Percentiles rank a stretch among this genome's conserved stretches.
phyloP scores from a whole-genome alignment of 2,888 invertebrate species.

The Drosophila mulleri region DNA sequence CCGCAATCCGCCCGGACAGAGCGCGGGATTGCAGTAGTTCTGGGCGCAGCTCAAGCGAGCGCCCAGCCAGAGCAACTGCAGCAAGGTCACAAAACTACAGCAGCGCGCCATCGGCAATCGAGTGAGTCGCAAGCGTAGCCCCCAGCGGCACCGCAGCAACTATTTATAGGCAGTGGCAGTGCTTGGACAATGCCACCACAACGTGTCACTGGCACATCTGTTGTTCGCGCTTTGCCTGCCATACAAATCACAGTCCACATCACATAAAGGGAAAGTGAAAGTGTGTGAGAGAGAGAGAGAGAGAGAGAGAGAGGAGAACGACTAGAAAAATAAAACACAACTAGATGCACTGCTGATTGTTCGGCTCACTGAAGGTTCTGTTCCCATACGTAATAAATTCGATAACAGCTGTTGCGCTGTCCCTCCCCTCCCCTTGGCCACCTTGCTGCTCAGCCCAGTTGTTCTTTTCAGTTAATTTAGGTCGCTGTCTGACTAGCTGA shows the following conservation, averaged over 20 bases:
- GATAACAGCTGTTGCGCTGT: slow-evolving; percentile 15
- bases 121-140: background rate
- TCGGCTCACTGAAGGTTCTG: background rate
- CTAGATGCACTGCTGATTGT: slow-evolving; percentile 21
- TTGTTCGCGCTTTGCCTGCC: slow-evolving; percentile 23
- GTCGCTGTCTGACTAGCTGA: slow-evolving; percentile 1
- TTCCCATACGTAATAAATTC: slow-evolving; percentile 28
- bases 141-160: background rate
- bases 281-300: too few species aligned
- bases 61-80: slow-evolving; percentile 7
- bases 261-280: background rate
- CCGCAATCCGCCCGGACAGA: slow-evolving; percentile 51
- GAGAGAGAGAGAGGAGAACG: background rate
- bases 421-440: too few species aligned
- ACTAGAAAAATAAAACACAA: background rate
- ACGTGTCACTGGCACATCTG: slow-evolving; percentile 20
- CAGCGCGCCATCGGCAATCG: background rate
- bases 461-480: background rate
- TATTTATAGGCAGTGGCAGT: slow-evolving; percentile 4
- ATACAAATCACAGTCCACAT: slow-evolving; percentile 27
- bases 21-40: slow-evolving; percentile 59
- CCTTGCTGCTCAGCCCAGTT: background rate
- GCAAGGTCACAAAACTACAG: background rate
- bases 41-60: slow-evolving; percentile 24
- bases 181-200: slow-evolving; percentile 11